A percentile compares a stretch with the other conserved stretches of the same genome.
Evolutionary conservation across 2,113 vertebrate genomes (phyloP).

Genomic region (Gila orcuttii): DNA sequence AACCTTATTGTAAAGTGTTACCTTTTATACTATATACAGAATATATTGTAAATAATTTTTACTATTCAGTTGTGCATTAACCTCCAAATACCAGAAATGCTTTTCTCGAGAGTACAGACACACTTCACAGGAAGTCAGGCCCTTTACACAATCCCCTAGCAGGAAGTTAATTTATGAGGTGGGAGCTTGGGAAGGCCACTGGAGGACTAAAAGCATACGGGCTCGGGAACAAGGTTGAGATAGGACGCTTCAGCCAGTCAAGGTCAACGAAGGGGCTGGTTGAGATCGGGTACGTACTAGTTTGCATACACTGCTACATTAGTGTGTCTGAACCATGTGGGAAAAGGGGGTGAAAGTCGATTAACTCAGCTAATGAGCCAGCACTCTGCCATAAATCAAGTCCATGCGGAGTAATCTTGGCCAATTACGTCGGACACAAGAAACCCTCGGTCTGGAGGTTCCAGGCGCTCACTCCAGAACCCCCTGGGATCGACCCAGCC

Average conservation of each 20-base stretch:
- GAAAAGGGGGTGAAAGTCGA: slow-evolving; percentile 61
- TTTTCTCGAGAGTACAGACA: neutral
- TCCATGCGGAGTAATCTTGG: slow-evolving; percentile 77
- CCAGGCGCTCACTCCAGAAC: slow-evolving; percentile 41
- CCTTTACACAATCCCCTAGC: slow-evolving; percentile 46
- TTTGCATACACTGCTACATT: slow-evolving; percentile 24
- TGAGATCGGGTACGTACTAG: slow-evolving; percentile 22
- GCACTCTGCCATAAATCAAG: slow-evolving; percentile 79
- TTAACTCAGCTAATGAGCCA: slow-evolving; percentile 79
- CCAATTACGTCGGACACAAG: slow-evolving; percentile 73
- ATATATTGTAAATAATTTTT: too few relatives aligned
- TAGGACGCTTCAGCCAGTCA: slow-evolving; percentile 62
- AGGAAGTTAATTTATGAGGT: slow-evolving; percentile 69
- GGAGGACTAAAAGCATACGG: slow-evolving; percentile 56
- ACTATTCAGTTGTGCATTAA: neutral
- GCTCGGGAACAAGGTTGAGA: slow-evolving; percentile 55
- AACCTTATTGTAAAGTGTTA: too few relatives aligned
- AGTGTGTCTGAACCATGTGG: slow-evolving; percentile 9
- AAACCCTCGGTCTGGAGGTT: slow-evolving; percentile 60
- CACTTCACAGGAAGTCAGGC: slow-evolving; percentile 28
- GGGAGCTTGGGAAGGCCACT: slow-evolving; percentile 60
- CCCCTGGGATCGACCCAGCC: neutral
- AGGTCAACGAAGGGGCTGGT: slow-evolving; percentile 56
- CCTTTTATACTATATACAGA: too few relatives aligned
- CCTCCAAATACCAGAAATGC: neutral